These are phyloP conservation scores for Drosophila aff. DNA, from an alignment of 1,140 invertebrate genomes.

Conservation along the genomic window DNA sequence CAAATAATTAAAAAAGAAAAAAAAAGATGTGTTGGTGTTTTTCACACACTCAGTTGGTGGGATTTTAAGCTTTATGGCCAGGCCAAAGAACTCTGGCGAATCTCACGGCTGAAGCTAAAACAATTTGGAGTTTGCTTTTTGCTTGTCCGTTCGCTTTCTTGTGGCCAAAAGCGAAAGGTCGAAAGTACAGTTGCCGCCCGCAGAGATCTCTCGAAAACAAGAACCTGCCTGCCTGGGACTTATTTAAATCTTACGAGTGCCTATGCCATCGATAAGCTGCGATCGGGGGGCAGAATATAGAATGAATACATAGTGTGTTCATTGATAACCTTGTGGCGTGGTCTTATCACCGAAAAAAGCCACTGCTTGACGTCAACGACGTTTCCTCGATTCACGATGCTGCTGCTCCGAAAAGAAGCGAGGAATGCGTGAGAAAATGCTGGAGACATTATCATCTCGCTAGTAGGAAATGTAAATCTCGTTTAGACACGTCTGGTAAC, in stretches of 20 bases:
- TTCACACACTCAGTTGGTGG: neutral
- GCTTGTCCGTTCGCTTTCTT: slow-evolving; percentile 10
- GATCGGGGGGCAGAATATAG: slow-evolving; percentile 34
- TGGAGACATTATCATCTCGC: neutral
- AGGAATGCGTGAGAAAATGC: slow-evolving; percentile 8
- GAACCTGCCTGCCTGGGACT: slow-evolving; percentile 1
- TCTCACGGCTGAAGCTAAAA: neutral
- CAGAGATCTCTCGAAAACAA: neutral
- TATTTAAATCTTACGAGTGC: slow-evolving; percentile 44
- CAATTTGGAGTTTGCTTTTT: slow-evolving; percentile 36
- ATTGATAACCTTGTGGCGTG: slow-evolving; percentile 38
- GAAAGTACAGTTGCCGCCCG: slow-evolving; percentile 39
- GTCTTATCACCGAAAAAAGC: slow-evolving; percentile 34
- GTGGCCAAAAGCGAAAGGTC: slow-evolving; percentile 27
- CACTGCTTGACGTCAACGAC: slow-evolving; percentile 28
- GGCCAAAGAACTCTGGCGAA: slow-evolving; percentile 42
- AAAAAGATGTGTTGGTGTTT: neutral
- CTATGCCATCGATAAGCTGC: slow-evolving; percentile 45
- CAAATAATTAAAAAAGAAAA: neutral
- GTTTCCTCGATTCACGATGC: neutral
- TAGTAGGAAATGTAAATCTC: slow-evolving; percentile 10
- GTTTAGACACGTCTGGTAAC: slow-evolving; percentile 11
- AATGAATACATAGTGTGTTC: slow-evolving; percentile 20
- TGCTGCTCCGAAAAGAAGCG: neutral
- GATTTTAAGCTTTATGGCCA: neutral